These are phyloP conservation scores for Nautilus pompilius DNA, from an alignment of 1,140 invertebrate species.

Conservation along the genomic window DNA sequence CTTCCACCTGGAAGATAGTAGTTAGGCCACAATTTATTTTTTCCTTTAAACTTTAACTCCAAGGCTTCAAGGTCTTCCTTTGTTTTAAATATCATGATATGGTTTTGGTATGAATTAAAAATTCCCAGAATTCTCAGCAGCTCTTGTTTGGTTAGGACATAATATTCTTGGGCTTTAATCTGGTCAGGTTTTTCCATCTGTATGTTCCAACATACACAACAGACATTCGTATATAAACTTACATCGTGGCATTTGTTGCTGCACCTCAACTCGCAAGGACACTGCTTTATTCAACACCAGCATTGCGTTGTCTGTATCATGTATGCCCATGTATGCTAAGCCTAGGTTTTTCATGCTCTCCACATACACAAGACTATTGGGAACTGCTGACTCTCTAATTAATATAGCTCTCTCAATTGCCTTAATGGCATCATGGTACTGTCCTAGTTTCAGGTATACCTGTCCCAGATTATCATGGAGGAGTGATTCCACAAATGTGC, in stretches of 20 bases:
- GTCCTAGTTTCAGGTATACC: not conserved
- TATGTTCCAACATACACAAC: not conserved
- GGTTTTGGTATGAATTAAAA: too few relatives aligned
- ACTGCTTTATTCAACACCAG: not conserved
- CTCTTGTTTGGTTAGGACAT: not conserved
- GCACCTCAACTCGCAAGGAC: not conserved
- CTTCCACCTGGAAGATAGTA: too few relatives aligned
- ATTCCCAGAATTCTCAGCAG: not conserved
- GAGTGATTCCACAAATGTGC: not conserved
- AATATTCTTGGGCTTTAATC: not conserved
- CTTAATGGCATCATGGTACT: slow-evolving; percentile 5
- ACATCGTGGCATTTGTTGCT: not conserved
- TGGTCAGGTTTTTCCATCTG: not conserved
- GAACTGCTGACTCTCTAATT: not conserved
- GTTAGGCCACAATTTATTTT: too few relatives aligned
- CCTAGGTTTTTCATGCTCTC: not conserved
- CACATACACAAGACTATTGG: not conserved
- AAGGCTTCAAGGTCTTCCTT: too few relatives aligned
- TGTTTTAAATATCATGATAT: too few relatives aligned
- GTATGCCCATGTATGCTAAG: not conserved
- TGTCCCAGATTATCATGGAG: slow-evolving; percentile 8
- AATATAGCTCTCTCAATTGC: slow-evolving; percentile 8
- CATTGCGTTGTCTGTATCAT: not conserved
- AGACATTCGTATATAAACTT: not conserved
- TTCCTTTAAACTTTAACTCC: too few relatives aligned